phyloP scores from a whole-genome alignment of 2,888 invertebrate genomes.

The Cantharis rustica region DNA sequence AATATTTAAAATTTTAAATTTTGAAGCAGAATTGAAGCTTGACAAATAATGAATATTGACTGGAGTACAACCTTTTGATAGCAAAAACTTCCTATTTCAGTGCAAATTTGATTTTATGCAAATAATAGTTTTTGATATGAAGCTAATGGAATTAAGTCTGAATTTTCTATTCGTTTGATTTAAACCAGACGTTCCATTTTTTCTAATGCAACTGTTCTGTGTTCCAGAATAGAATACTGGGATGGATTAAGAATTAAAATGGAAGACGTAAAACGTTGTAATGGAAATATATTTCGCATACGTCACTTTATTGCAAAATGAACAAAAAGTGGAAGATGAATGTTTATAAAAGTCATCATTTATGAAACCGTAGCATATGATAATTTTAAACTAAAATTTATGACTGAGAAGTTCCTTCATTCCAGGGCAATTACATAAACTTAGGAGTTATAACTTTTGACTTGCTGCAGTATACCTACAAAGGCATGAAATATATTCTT shows the following conservation, averaged over 20 bases:
- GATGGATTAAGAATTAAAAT: background rate
- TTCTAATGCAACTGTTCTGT: background rate
- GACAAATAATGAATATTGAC: too few species aligned
- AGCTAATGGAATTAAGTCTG: background rate
- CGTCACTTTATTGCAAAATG: background rate
- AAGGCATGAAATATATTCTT: slow-evolving; percentile 44
- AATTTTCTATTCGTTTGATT: background rate
- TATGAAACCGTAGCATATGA: slow-evolving; percentile 22
- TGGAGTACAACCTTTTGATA: too few species aligned
- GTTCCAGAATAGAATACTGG: background rate
- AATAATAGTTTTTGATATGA: too few species aligned
- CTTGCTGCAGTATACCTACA: slow-evolving; percentile 33
- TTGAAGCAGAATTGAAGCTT: too few species aligned
- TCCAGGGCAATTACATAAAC: slow-evolving; percentile 31
- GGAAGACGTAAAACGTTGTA: background rate
- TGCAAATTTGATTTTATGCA: background rate
- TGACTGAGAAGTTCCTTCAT: slow-evolving; percentile 30
- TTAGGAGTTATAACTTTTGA: slow-evolving; percentile 34
- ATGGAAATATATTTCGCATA: background rate
- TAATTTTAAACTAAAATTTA: slow-evolving; percentile 31
- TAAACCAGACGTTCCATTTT: background rate
- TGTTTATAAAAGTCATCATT: background rate
- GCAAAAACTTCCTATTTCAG: background rate
- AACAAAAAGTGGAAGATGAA: background rate
- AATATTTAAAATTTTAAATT: too few species aligned